A percentile compares a stretch with the other conserved stretches of the same genome.
These are phyloP conservation scores for Tipula vernalis DNA, from an alignment of 2,888 invertebrate genomes.

Conservation along the genomic window DNA sequence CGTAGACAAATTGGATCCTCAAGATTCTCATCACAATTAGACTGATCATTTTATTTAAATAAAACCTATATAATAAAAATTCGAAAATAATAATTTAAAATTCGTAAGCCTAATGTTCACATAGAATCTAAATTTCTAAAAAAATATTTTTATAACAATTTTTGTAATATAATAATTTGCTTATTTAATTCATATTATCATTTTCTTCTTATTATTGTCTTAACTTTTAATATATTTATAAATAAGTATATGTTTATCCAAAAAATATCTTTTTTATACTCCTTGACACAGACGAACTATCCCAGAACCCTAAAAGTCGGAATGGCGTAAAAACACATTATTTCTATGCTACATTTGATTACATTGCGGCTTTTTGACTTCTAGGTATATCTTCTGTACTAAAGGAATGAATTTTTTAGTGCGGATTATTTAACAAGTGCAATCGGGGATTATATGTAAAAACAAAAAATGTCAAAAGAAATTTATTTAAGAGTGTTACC, in stretches of 20 bases:
- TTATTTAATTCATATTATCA: neutral
- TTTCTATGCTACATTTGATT: too few species aligned
- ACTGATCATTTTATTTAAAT: neutral
- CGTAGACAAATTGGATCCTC: too few species aligned
- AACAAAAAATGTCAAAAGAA: neutral
- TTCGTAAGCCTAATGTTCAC: neutral
- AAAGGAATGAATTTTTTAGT: neutral
- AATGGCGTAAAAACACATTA: neutral
- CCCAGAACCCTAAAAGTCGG: neutral
- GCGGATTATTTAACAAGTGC: neutral
- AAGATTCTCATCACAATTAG: neutral
- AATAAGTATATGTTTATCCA: neutral
- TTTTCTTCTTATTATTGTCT: neutral
- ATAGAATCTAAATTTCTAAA: neutral
- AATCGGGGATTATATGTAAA: neutral
- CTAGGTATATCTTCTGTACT: neutral
- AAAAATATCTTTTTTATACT: neutral
- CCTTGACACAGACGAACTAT: neutral
- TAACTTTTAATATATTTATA: neutral
- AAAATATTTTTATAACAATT: neutral
- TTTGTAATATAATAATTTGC: neutral
- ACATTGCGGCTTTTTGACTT: neutral
- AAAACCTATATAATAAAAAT: neutral
- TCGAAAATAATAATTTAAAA: neutral
- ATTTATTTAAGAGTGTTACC: neutral